Conservation (phyloP, 2,888 invertebrate species). For the Tromatobia lineatoria region DNA sequence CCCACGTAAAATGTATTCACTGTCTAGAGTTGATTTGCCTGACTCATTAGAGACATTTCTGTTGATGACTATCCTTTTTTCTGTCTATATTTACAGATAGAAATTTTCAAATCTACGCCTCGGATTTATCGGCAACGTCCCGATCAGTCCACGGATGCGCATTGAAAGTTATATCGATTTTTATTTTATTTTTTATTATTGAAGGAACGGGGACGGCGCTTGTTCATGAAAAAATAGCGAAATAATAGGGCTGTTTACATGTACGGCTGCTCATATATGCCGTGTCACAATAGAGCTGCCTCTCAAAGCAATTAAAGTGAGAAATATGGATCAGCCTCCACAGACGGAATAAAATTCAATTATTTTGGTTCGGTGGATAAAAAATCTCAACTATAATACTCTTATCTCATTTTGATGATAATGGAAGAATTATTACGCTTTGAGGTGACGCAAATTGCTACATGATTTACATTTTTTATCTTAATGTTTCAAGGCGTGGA, state of each 20-base stretch:
- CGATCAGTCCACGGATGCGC: not conserved
- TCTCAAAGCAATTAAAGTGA: not conserved
- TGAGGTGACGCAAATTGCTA: not conserved
- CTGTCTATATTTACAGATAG: not conserved
- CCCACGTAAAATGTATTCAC: conserved; percentile 22
- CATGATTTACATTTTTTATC: not conserved
- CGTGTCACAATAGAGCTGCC: not conserved
- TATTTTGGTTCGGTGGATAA: not conserved
- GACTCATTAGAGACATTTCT: conserved; percentile 12
- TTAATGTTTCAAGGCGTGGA: not conserved
- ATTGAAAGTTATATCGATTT: conserved; percentile 1
- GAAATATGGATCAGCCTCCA: not conserved
- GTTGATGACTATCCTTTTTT: conserved; percentile 2
- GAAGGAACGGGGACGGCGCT: not conserved
- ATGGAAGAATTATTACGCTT: not conserved
- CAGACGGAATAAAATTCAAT: not conserved
- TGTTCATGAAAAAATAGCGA: not conserved
- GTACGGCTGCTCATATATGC: not conserved
- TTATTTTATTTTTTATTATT: not conserved
- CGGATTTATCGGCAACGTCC: conserved; percentile 6
- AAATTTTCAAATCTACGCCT: conserved; percentile 1
- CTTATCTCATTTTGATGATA: not conserved
- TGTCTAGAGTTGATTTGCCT: conserved; percentile 2
- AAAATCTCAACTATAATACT: not conserved
- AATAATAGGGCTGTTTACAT: not conserved